Conservation (phyloP, 1,140 invertebrate species). For the Drosophila bocki region DNA sequence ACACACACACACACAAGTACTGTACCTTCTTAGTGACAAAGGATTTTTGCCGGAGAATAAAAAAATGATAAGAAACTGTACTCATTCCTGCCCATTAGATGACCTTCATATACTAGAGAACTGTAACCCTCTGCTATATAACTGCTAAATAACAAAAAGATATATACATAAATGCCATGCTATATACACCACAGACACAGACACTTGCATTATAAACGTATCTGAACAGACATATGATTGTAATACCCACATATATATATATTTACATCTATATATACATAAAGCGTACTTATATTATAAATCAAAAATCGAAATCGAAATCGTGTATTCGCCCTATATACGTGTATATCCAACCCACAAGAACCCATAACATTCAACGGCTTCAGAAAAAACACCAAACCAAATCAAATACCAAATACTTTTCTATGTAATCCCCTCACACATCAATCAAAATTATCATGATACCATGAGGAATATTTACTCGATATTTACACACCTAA, state of each 20-base stretch:
- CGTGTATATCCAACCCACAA: conserved; percentile 46
- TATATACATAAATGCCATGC: conserved; percentile 25
- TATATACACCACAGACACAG: conserved; percentile 28
- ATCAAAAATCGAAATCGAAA: conserved; percentile 14
- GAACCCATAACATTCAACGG: conserved; percentile 38
- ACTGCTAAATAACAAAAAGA: conserved; percentile 42
- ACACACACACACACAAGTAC: conserved; percentile 66
- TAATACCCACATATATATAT: conserved; percentile 53
- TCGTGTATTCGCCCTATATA: conserved; percentile 35
- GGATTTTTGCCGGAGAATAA: conserved; percentile 54
- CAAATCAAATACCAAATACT: conserved; percentile 7
- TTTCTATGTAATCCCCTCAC: conserved; percentile 37
- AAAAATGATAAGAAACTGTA: conserved; percentile 52
- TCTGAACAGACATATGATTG: conserved; percentile 78
- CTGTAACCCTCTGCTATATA: conserved; percentile 62
- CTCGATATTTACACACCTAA: conserved; percentile 56
- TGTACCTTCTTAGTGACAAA: conserved; percentile 76
- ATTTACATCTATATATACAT: conserved; percentile 61
- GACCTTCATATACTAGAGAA: conserved; percentile 67
- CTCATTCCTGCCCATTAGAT: conserved; percentile 82
- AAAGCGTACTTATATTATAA: conserved; percentile 35
- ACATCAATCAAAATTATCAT: conserved; percentile 53
- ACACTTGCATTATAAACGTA: conserved; percentile 61
- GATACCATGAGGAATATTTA: conserved; percentile 59
- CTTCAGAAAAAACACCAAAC: conserved; percentile 28